Base-by-base conservation (phyloP, 2,888 invertebrate species). In the Acleris sparsana region DNA sequence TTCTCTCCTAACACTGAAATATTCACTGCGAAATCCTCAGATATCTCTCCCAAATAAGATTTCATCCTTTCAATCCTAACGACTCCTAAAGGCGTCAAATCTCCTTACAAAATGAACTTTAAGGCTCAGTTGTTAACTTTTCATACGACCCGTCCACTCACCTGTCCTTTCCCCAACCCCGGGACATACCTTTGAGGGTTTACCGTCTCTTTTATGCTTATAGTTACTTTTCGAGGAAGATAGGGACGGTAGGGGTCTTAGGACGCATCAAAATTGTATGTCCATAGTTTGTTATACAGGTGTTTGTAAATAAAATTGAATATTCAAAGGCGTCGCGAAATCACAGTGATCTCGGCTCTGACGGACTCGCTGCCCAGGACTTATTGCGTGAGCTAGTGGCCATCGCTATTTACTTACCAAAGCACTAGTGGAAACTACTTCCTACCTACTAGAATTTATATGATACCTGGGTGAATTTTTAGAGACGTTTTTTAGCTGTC, bases 261-360 rank as follows among this genome's bases (percentile, higher is more conserved):
- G 71, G 66, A 70, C 68, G 74, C 75, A 83, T 85, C 83, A 86
- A 89, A 87, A 84, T 87, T 88, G 84, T 80, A 86, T 84, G 84
- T 72, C 75, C 70, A 64, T 69, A 78, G 78, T 79, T 81, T 80
- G 84, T 80, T 83, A 82, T 80, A 75, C 71, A 56, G 76, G 75
- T 83, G 87, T 87, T 88, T 87, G 88, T 87, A 84, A 87, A 88
- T 86, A 88, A 87, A 89, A 92, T 91, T 89, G 87, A 88, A 90
- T 90, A 92, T 90, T 89, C 89, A 89, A 83, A 84, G 87, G 84
- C 82, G 82, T 82, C 82, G 75, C 71, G 80, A 89, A 92, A 92
- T 92, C 92, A 85, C 88, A 76, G 86, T 81, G 84, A 83, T 82
- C 80, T 80, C 69, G 74, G 76, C 75, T 72, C 70, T 76, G 79